Base-by-base conservation (phyloP, 2,797 vertebrate genomes). In the Halcyon smyrnensis region DNA sequence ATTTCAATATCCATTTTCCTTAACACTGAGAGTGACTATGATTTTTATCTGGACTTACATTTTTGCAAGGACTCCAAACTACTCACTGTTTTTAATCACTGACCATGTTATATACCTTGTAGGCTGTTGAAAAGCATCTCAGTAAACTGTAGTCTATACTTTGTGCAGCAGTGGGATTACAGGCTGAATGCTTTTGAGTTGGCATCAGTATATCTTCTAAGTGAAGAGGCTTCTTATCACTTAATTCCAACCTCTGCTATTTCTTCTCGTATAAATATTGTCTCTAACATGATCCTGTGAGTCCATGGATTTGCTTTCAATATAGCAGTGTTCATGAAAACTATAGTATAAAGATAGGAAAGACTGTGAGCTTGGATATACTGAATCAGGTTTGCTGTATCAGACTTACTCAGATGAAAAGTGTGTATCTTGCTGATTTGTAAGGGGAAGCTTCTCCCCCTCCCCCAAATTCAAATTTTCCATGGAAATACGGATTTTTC, bases 1-100 rank as follows among this genome's bases (percentile, higher is more conserved):
- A 74, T 96, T 96, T 96, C 76, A 85, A 94, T 87, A 74, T 76
- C 67, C 69, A 74, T 96, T 96, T 93, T 96, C 90, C 82, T 90
- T 89, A 92, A 74, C 65, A 25, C 84, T 43, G 36, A 90, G 91
- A 53, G 28, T 53, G 77, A 87, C 75, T 79, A 5, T 57, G 84
- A 93, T 96, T 95, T 96, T 92, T 95, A 86, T 94, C 89, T 91
- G 60, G 32, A n/a, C 62, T 77, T 82, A 51, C 71, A 67, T 95
- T 96, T 95, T 95, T 94, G 77, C 76, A 79, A 78, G 15, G 51
- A 16, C 71, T 95, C 78, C 82, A 85, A 74, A 76, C 54, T 90
- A 64, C 54, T 94, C 24, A 8, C 96, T 93, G 74, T 95, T 96
- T 87, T 91, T 83, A 92, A 54, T 93, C 63, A 69, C 39, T 93